These are phyloP conservation scores for Limnephilus lunatus DNA, from an alignment of 2,888 invertebrate species.

Conservation along the genomic window DNA sequence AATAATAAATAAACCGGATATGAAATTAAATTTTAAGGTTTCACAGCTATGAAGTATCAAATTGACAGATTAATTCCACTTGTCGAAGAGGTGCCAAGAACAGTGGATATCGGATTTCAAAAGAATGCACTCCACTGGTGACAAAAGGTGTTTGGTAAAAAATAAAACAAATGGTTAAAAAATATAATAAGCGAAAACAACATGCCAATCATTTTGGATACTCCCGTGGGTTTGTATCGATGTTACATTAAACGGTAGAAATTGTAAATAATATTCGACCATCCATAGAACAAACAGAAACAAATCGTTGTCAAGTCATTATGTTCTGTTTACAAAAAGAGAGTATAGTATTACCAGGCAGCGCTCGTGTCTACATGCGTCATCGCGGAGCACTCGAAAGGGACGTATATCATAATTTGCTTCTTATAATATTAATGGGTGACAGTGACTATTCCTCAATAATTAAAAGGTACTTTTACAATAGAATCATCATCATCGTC, in stretches of 20 bases:
- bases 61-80: constrained; percentile 10
- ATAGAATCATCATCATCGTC: too few relatives aligned
- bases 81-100: neutral
- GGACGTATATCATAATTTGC: too few relatives aligned
- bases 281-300: neutral
- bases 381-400: too few relatives aligned
- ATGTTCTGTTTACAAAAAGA: neutral
- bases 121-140: neutral
- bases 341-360: too few relatives aligned
- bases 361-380: too few relatives aligned
- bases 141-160: neutral
- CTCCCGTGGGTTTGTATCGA: neutral
- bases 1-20: constrained; percentile 34
- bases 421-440: too few relatives aligned
- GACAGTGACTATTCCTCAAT: too few relatives aligned
- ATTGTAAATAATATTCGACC: neutral
- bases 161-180: too few relatives aligned
- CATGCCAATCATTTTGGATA: neutral
- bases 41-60: constrained; percentile 33
- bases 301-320: neutral
- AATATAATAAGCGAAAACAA: too few relatives aligned
- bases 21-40: constrained; percentile 39
- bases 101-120: neutral
- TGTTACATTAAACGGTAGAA: neutral
- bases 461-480: too few relatives aligned